Percentiles rank a stretch among this genome's conserved stretches.
Conservation (phyloP, 2,797 vertebrate species). For the Cyclura pinguis region DNA sequence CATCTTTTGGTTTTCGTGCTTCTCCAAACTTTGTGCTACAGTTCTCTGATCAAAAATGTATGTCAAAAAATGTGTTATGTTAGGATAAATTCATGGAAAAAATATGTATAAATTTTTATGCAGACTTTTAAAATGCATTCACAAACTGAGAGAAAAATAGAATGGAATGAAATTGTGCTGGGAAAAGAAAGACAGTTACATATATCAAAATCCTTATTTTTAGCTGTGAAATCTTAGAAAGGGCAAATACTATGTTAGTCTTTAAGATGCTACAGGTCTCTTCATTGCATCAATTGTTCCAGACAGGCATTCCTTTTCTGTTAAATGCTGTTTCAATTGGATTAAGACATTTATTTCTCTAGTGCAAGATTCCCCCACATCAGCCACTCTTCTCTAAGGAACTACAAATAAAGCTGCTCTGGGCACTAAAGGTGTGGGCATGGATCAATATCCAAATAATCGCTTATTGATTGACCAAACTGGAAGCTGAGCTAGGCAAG, state of each 20-base stretch:
- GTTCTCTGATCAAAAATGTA: no score
- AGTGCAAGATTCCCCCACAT: conserved; percentile 32
- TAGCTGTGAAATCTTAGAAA: not conserved
- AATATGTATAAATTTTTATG: no score
- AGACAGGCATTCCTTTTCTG: conserved; percentile 20
- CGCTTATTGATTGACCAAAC: conserved; percentile 44
- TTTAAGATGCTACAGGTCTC: not conserved
- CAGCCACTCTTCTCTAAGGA: conserved; percentile 26
- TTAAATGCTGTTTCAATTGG: conserved; percentile 29
- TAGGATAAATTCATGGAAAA: no score
- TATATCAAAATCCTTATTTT: not conserved
- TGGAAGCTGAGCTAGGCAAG: conserved; percentile 49
- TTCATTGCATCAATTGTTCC: not conserved
- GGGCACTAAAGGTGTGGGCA: conserved; percentile 50
- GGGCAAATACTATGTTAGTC: not conserved
- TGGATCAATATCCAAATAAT: conserved; percentile 57
- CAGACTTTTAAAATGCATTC: no score
- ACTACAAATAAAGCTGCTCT: conserved; percentile 44
- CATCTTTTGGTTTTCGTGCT: no score
- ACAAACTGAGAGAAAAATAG: no score
- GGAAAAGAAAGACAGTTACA: no score
- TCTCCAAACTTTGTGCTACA: no score
- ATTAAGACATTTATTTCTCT: conserved; percentile 59
- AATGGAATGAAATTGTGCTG: no score
- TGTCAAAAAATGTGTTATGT: no score